Conservation (phyloP, 2,113 vertebrate species). For the Propithecus coquereli region DNA sequence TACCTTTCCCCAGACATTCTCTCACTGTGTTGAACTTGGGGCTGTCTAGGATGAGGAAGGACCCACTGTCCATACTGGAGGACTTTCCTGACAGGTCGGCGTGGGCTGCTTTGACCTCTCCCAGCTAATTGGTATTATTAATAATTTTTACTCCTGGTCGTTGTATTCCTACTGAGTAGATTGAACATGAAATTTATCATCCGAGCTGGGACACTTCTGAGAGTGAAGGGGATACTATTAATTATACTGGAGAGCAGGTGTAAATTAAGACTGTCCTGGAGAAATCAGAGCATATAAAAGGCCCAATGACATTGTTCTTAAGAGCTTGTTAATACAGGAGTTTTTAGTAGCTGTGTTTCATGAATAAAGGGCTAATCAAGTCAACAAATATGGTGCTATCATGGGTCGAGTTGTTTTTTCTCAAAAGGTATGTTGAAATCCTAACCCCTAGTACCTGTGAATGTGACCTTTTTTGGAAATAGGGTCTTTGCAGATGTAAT, state of each 20-base stretch:
- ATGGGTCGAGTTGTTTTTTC: background rate
- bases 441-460: background rate
- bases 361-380: background rate
- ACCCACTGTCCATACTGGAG: fast-evolving
- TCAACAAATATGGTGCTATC: background rate
- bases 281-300: background rate
- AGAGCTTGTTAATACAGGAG: background rate
- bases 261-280: background rate
- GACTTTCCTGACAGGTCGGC: background rate
- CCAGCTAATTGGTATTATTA: background rate
- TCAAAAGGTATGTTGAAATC: background rate
- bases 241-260: background rate
- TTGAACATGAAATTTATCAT: background rate
- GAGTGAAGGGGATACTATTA: background rate
- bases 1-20: background rate
- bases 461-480: background rate
- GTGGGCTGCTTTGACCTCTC: background rate
- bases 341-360: conserved; percentile 6
- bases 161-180: background rate
- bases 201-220: background rate
- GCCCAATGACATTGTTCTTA: background rate
- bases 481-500: background rate
- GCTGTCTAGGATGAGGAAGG: background rate
- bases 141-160: conserved; percentile 42
- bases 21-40: background rate